Conservation (phyloP, 2,797 vertebrate genomes). For the Neopelma chrysocephalum region DNA sequence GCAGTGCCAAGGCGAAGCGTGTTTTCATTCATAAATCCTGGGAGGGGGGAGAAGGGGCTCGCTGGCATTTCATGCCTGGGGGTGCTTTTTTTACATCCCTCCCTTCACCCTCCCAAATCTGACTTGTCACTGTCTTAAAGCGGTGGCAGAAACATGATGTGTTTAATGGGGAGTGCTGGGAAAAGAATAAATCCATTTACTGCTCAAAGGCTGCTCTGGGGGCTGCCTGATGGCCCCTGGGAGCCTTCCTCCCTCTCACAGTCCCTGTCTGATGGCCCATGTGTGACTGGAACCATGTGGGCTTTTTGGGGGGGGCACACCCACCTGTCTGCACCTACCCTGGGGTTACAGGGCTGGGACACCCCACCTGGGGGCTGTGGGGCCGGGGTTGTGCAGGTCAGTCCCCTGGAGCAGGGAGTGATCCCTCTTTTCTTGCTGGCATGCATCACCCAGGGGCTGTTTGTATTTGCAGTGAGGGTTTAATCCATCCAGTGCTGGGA, state of each 20-base stretch:
- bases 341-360: no score
- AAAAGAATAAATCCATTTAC: constrained; percentile 42
- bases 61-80: constrained; percentile 10
- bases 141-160: neutral
- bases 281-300: neutral
- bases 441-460: accelerated
- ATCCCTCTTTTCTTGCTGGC: neutral
- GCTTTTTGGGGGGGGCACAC: neutral
- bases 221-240: neutral
- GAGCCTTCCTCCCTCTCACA: neutral
- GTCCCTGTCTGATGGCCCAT: neutral
- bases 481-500: neutral
- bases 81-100: neutral
- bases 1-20: constrained; percentile 77
- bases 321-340: neutral
- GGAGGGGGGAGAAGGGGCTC: neutral
- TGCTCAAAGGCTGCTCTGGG: neutral
- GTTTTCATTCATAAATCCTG: constrained; percentile 76
- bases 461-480: neutral
- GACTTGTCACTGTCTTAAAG: constrained; percentile 49
- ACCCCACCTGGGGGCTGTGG: neutral
- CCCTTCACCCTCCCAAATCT: neutral
- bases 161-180: constrained; percentile 42
- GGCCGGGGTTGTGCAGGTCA: neutral
- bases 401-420: accelerated